These are phyloP conservation scores for Cydia pomonella DNA, from an alignment of 1,140 invertebrate species.

Conservation along the genomic window DNA sequence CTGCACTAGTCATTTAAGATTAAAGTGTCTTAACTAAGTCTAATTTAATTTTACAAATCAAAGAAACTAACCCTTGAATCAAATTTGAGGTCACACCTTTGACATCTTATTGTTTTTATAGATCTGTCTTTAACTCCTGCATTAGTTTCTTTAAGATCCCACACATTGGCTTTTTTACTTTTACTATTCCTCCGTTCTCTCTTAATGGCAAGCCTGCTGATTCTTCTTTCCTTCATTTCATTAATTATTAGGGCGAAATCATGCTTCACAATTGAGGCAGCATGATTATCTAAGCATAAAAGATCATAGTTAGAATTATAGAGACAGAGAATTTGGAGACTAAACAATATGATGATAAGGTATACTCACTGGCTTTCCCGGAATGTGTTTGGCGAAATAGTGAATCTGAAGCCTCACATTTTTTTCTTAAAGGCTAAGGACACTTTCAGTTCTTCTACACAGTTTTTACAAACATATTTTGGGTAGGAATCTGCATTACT, in stretches of 20 bases:
- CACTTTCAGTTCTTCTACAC: conserved; percentile 25
- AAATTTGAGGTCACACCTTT: conserved; percentile 17
- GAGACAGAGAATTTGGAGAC: too few relatives aligned
- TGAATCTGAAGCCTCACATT: conserved; percentile 29
- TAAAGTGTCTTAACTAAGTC: neutral
- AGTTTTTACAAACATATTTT: conserved; percentile 21
- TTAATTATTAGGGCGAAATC: conserved; percentile 13
- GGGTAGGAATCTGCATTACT: conserved; percentile 5
- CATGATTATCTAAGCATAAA: neutral
- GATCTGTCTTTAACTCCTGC: neutral
- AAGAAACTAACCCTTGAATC: neutral
- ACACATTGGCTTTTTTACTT: neutral
- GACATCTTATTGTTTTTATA: neutral
- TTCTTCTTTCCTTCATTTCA: conserved; percentile 6
- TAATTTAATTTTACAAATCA: neutral
- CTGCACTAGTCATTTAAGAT: too few relatives aligned
- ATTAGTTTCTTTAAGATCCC: neutral
- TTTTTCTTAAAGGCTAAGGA: conserved; percentile 17
- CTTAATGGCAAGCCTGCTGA: neutral
- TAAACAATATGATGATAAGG: neutral
- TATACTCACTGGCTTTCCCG: neutral
- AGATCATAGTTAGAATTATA: neutral
- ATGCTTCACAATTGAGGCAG: neutral
- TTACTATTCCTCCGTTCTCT: neutral
- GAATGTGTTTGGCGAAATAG: neutral